Percentiles rank a stretch among this genome's conserved stretches.
Conservation (phyloP, 2,888 invertebrate species). For the Metellina segmentata region DNA sequence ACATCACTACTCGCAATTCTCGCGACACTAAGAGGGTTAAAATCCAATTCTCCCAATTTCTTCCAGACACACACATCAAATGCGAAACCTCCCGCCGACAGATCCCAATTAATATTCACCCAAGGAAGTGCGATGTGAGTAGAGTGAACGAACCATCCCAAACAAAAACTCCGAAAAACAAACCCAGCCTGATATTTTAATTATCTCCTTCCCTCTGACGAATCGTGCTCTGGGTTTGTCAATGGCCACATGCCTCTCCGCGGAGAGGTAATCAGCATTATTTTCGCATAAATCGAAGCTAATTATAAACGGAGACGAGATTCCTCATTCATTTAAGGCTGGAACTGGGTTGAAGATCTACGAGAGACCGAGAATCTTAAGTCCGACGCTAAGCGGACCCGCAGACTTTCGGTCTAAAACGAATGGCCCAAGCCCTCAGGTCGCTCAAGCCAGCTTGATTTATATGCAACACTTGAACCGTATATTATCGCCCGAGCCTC, state of each 20-base stretch:
- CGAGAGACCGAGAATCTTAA: neutral
- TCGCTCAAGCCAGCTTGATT: conserved; percentile 23
- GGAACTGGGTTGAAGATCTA: conserved; percentile 11
- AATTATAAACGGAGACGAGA: conserved; percentile 39
- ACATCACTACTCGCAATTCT: too few relatives aligned
- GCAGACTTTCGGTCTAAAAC: neutral
- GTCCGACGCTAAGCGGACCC: neutral
- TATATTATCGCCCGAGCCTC: conserved; percentile 12
- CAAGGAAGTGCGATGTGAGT: too few relatives aligned
- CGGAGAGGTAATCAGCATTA: neutral
- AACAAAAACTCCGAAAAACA: neutral
- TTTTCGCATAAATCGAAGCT: neutral
- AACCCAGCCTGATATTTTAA: neutral
- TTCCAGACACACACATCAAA: too few relatives aligned
- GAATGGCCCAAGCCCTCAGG: conserved; percentile 7
- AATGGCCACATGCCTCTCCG: neutral
- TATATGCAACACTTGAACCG: conserved; percentile 7
- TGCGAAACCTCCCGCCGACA: too few relatives aligned
- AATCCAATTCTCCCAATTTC: too few relatives aligned
- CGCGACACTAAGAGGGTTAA: too few relatives aligned
- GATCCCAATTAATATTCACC: too few relatives aligned
- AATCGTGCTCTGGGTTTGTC: neutral
- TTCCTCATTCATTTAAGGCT: neutral
- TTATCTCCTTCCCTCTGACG: neutral
- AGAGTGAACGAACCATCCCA: neutral